These are phyloP conservation scores for Scolanthus callimorphus DNA, from an alignment of 92 coral and sea anemone species.

Conservation along the genomic window DNA sequence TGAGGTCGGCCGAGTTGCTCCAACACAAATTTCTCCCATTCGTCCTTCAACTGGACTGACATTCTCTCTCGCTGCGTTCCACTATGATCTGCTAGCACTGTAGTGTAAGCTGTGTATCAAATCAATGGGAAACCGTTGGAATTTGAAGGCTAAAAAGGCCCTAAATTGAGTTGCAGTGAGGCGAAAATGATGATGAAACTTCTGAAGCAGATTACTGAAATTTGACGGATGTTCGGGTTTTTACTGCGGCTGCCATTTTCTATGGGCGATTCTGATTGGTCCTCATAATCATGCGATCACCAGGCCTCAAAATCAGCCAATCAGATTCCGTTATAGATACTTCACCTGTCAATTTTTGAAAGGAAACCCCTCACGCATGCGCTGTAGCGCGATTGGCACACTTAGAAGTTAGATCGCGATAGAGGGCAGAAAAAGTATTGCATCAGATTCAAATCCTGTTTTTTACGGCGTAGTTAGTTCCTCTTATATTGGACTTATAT, in stretches of 20 bases:
- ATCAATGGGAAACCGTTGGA: neutral
- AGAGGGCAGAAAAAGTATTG: no score
- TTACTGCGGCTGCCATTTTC: conserved; percentile 10
- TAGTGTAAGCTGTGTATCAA: conserved; percentile 3
- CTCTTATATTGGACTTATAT: no score
- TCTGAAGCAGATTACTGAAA: conserved; percentile 10
- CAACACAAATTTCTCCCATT: conserved; percentile 75
- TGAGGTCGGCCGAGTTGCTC: conserved; percentile 70
- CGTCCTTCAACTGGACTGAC: conserved; percentile 58
- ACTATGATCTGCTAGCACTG: neutral
- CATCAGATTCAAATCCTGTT: no score
- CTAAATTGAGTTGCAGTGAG: neutral
- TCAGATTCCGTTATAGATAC: neutral
- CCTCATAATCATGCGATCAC: conserved; percentile 7
- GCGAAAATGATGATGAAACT: conserved; percentile 30
- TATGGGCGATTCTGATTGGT: conserved; percentile 22
- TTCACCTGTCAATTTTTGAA: conserved; percentile 18
- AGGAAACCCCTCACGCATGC: conserved; percentile 5
- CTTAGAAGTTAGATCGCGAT: no score
- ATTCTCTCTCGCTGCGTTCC: conserved; percentile 11
- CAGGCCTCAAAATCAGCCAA: conserved; percentile 4
- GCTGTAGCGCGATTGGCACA: no score
- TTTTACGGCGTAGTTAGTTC: no score
- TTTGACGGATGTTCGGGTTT: conserved; percentile 1
- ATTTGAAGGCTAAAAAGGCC: no score